Conservation (phyloP, 1,140 invertebrate species). For the Odontomachus brunneus region DNA sequence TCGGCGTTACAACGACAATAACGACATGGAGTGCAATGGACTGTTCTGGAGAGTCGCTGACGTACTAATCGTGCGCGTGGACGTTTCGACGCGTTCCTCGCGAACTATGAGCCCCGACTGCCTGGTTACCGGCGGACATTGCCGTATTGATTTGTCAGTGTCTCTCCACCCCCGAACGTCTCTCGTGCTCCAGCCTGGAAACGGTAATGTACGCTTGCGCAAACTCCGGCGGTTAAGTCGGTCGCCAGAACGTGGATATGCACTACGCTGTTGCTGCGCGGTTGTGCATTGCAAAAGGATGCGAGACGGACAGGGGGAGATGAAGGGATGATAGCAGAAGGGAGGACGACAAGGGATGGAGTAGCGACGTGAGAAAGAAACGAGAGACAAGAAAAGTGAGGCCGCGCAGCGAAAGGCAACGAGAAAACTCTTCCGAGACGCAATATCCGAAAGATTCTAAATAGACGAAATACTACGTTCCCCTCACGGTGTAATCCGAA, state of each 20-base stretch:
- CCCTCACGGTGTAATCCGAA: background rate
- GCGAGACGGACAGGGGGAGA: background rate
- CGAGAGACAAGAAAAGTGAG: background rate
- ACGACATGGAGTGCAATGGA: slow-evolving; percentile 38
- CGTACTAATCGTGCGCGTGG: slow-evolving; percentile 31
- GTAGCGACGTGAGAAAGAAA: background rate
- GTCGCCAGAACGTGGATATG: slow-evolving; percentile 68
- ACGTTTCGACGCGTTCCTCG: slow-evolving; percentile 64
- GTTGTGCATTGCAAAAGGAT: slow-evolving; percentile 33
- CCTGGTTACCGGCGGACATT: slow-evolving; percentile 81
- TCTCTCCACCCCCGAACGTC: slow-evolving; percentile 38
- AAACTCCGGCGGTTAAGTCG: slow-evolving; percentile 66
- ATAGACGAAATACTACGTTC: background rate
- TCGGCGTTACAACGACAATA: slow-evolving; percentile 15
- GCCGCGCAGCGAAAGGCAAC: background rate
- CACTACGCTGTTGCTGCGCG: slow-evolving; percentile 64
- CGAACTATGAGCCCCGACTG: slow-evolving; percentile 81
- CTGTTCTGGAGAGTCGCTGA: slow-evolving; percentile 29
- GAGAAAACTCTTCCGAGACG: background rate
- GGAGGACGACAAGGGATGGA: background rate
- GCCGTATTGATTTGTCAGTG: slow-evolving; percentile 83
- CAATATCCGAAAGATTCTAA: background rate
- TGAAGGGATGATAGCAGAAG: slow-evolving; percentile 25
- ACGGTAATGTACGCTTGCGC: slow-evolving; percentile 65
- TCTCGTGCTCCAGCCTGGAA: slow-evolving; percentile 6